A percentile compares a stretch with the other conserved stretches of the same genome.
Evolutionary conservation across 1,140 invertebrate species (phyloP).

Genomic region (Phenacoccus solenopsis): DNA sequence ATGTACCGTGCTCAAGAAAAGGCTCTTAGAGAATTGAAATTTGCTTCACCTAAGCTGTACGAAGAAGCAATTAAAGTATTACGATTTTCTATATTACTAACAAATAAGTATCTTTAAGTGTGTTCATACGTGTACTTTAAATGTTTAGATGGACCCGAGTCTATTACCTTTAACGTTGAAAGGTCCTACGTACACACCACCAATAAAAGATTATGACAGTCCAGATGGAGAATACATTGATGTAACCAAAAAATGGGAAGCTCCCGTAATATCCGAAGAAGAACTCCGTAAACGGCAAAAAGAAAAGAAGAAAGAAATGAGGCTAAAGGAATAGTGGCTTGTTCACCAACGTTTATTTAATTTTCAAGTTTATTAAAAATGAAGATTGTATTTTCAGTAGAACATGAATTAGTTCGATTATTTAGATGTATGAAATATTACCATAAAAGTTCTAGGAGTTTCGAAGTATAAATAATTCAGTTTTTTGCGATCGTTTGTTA

Average conservation of each 20-base stretch:
- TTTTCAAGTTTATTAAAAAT: no score
- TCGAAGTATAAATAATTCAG: no score
- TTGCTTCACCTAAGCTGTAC: neutral
- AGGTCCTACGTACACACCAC: constrained; percentile 63
- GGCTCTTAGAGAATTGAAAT: neutral
- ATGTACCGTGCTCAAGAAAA: neutral
- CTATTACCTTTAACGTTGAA: constrained; percentile 49
- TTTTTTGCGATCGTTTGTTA: no score
- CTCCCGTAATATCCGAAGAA: neutral
- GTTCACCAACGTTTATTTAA: no score
- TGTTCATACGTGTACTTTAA: neutral
- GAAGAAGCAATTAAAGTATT: neutral
- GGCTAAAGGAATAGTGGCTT: no score
- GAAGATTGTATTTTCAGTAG: no score
- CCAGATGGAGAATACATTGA: constrained; percentile 79
- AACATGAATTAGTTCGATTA: no score
- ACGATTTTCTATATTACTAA: neutral
- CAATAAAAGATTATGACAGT: constrained; percentile 57
- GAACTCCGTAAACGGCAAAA: no score
- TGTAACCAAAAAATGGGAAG: constrained; percentile 61
- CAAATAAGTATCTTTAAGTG: neutral
- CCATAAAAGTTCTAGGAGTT: no score
- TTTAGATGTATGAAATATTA: no score
- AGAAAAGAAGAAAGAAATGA: no score
- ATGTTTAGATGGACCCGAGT: constrained; percentile 45